phyloP scores from a whole-genome alignment of 2,888 invertebrate species.

The Epiblema foenella region DNA sequence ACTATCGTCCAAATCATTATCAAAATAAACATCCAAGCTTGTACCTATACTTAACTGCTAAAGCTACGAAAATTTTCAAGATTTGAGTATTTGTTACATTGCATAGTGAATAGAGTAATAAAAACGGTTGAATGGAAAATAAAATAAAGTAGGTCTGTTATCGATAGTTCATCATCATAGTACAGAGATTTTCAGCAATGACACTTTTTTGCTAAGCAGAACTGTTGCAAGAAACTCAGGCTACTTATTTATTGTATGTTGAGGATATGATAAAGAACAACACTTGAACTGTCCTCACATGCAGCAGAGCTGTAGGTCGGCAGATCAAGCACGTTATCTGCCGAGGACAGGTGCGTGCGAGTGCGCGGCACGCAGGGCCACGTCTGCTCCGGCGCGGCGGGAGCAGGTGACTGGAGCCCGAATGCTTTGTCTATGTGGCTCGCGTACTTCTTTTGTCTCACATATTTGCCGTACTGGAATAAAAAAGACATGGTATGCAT shows the following conservation, averaged over 20 bases:
- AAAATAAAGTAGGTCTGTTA: not conserved
- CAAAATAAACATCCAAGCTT: not conserved
- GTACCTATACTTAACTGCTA: too few relatives aligned
- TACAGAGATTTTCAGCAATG: not conserved
- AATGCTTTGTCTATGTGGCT: slow-evolving; percentile 65
- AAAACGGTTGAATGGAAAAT: not conserved
- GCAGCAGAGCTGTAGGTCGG: slow-evolving; percentile 68
- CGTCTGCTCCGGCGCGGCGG: slow-evolving; percentile 48
- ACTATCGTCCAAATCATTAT: slow-evolving; percentile 53
- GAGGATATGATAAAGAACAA: not conserved
- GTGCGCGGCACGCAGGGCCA: slow-evolving; percentile 76
- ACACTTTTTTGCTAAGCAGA: not conserved
- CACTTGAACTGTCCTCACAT: slow-evolving; percentile 58
- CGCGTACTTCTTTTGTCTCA: slow-evolving; percentile 64
- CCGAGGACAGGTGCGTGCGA: slow-evolving; percentile 63
- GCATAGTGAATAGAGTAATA: too few relatives aligned
- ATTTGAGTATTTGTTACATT: too few relatives aligned
- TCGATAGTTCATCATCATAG: not conserved
- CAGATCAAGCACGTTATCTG: slow-evolving; percentile 74
- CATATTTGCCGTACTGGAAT: slow-evolving; percentile 60
- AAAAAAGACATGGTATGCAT: not conserved
- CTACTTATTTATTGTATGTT: not conserved
- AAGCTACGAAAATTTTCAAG: too few relatives aligned
- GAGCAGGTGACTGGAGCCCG: slow-evolving; percentile 56
- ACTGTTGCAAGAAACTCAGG: not conserved